phyloP scores from a whole-genome alignment of 1,140 invertebrate species.

The Babylonia areolata region DNA sequence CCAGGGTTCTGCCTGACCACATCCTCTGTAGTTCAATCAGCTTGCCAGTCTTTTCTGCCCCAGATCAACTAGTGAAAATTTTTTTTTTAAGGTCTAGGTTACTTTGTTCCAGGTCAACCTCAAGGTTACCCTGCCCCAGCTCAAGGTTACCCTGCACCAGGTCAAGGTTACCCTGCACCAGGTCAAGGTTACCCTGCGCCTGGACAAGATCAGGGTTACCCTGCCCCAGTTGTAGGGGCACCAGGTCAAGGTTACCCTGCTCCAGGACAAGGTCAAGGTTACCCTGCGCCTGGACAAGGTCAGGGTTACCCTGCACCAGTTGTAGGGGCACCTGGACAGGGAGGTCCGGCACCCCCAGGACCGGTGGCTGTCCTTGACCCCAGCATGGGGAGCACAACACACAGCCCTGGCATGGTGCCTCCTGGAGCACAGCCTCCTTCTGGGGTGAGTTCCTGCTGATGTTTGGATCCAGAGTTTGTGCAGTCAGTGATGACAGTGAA shows the following conservation, averaged over 20 bases:
- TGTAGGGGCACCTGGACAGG: not conserved
- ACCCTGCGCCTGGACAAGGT: not conserved
- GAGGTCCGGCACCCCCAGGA: too few species aligned
- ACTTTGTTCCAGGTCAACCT: not conserved
- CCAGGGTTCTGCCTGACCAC: too few species aligned
- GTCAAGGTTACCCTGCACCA: not conserved
- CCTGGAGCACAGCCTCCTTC: not conserved
- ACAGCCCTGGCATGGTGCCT: too few species aligned
- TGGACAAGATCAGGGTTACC: not conserved
- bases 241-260: not conserved
- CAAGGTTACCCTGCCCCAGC: not conserved
- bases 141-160: not conserved
- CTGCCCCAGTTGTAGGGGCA: not conserved
- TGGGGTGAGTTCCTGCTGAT: too few species aligned
- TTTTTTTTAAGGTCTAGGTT: not conserved
- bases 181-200: not conserved
- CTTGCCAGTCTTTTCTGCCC: too few species aligned
- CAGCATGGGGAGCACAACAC: too few species aligned
- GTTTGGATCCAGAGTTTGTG: too few species aligned
- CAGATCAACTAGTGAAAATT: too few species aligned
- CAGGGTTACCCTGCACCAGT: not conserved
- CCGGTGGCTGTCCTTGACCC: too few species aligned
- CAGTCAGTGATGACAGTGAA: too few species aligned
- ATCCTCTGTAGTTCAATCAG: too few species aligned
- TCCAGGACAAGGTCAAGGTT: not conserved